Base-by-base conservation (phyloP, 1,140 invertebrate genomes). In the Aradophagus sp. region DNA sequence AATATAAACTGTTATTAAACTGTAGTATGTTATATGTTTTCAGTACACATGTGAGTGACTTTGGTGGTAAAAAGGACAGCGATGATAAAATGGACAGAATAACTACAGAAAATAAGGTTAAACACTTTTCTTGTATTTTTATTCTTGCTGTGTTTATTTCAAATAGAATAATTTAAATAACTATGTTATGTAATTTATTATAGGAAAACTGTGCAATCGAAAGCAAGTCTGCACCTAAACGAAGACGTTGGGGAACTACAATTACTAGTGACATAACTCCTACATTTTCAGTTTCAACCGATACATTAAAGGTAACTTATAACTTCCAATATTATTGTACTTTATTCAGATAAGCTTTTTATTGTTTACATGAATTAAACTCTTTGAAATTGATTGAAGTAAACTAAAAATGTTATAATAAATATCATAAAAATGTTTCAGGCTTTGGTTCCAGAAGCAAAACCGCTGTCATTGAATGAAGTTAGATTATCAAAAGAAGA, bases 401-500 rank as follows among this genome's bases (percentile, higher is more conserved):
- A 31, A 31, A 11, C 4, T 31, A 8, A 31, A 31, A 8, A 31
- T 8, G 5, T 31, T 5, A 10, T 31, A 3, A 31, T 10, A 8
- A 31, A 6, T 8, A 11, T 8, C n/a, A 6, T 11, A 11, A 5
- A 0, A 47, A 53, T 20, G 10, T 45, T 38, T 6, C 16, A 90
- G 89, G 82, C 71, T 20, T 62, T 89, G 16, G 87, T 89, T 10
- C 88, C 88, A 45, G 88, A 87, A 63, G 87, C 86, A 14, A 88
- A 87, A 66, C 86, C 87, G 36, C 70, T 88, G 26, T 81, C 87
- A 3, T 80, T 85, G n/a, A 84, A 81, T 16, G 87, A 87, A 72
- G 82, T 87, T 16, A 77, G 82, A 71, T 76, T 87, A 3, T 80
- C 81, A 11, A 86, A 83, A 55, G 83, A 83, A 11, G 85, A 87